Base-by-base conservation (phyloP, 2,797 vertebrate species). In the Synanceia verrucosa region DNA sequence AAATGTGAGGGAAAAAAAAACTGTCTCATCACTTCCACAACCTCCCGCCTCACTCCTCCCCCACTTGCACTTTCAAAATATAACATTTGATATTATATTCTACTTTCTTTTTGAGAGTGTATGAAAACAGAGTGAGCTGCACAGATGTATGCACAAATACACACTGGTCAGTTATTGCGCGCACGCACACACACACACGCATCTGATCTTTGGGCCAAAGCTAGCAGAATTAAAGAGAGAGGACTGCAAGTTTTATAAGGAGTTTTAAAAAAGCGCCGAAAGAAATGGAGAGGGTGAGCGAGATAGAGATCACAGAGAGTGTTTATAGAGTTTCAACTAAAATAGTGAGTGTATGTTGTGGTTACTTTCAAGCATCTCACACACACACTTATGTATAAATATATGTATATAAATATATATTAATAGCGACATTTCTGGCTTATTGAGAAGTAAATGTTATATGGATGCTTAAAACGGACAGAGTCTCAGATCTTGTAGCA, bases 21-120 rank as follows among this genome's bases (percentile, higher is more conserved):
- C 7, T 48, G 67, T 37, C 26, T 37, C 46, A 76, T 89, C 75
- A 78, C 82, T 63, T 85, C 81, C 73, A 85, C 75, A 81, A 84
- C 81, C 79, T 78, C 55, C 46, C 4, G 18, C 37, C 34, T 74
- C 5, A 33, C 56, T 73, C 66, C 59, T 53, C 29, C n/a, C 70
- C 39, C 48, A 33, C 73, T 58, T 74, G 51, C 64, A 53, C 41
- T 58, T 77, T 77, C 52, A 66, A 67, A 83, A 74, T 65, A 61
- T 70, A 79, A 55, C 58, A 1, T 51, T 18, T 19, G 12, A 53
- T 47, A 57, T 19, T 19, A 51, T 44, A 6, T 58, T 62, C 28
- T 21, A 21, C 60, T 67, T 70, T 18, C 70, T 57, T 69, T 52
- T 33, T 70, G 31, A 69, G 47, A 21, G 26, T 53, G 28, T 28